These are phyloP conservation scores for Cheirogaleus major DNA, from an alignment of 2,797 vertebrate species.

Conservation along the genomic window DNA sequence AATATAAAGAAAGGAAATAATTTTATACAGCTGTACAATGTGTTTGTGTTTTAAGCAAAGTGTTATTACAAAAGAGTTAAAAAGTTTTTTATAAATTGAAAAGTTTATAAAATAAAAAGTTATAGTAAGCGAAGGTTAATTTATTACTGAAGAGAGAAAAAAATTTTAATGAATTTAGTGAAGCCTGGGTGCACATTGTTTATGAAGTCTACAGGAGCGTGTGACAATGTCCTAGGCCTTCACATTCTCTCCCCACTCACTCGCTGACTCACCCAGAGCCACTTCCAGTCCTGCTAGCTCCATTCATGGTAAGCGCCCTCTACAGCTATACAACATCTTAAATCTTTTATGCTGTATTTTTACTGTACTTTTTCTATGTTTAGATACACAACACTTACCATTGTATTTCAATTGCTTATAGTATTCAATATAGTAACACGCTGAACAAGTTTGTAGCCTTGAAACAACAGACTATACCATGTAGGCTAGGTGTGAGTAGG, in stretches of 20 bases:
- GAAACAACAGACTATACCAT: not conserved
- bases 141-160: not conserved
- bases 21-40: not conserved
- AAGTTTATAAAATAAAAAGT: not conserved
- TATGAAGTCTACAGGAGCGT: not conserved
- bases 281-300: not conserved
- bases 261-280: not conserved
- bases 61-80: not conserved
- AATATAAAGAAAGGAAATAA: not conserved
- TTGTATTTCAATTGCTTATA: not conserved
- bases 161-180: not conserved
- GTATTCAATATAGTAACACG: not conserved
- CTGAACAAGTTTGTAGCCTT: not conserved
- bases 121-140: not conserved
- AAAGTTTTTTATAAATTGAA: not conserved
- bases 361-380: not conserved
- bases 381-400: not conserved
- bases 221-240: not conserved
- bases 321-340: not conserved
- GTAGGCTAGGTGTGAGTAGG: not conserved
- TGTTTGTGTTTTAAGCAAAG: not conserved
- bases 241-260: not conserved
- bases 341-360: too few species aligned
- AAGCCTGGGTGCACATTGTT: not conserved
- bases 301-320: not conserved